Conservation (phyloP, 2,888 invertebrate genomes). For the Scaptomyza parva region DNA sequence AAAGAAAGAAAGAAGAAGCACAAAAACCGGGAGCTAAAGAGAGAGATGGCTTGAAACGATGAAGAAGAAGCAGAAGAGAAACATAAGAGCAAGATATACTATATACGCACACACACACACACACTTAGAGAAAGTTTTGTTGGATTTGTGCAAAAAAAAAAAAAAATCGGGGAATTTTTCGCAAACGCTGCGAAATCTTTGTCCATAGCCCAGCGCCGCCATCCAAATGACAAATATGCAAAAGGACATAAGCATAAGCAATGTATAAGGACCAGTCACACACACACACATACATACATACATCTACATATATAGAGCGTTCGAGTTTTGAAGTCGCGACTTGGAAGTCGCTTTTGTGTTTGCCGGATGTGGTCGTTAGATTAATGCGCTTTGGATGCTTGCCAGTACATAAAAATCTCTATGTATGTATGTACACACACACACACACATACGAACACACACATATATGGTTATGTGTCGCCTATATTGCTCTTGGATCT, state of each 20-base stretch:
- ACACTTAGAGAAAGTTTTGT: constrained; percentile 38
- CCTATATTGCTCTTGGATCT: constrained; percentile 21
- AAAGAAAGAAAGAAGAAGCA: constrained; percentile 10
- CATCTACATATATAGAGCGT: constrained; percentile 7
- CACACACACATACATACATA: constrained; percentile 11
- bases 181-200: constrained; percentile 63
- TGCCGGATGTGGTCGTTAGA: constrained; percentile 79
- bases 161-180: constrained; percentile 74
- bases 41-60: constrained; percentile 1
- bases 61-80: constrained; percentile 8
- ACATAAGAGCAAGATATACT: constrained; percentile 2
- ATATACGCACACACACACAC: constrained; percentile 1
- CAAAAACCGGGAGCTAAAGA: constrained; percentile 3
- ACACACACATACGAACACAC: constrained; percentile 1
- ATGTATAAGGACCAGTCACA: constrained; percentile 67
- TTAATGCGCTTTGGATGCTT: constrained; percentile 79
- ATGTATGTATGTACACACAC: constrained; percentile 53
- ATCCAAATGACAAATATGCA: constrained; percentile 77
- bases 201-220: constrained; percentile 42
- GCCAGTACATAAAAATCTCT: constrained; percentile 75
- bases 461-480: constrained; percentile 15
- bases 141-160: constrained; percentile 77
- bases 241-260: constrained; percentile 79
- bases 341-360: constrained; percentile 65
- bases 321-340: constrained; percentile 21